phyloP scores from a whole-genome alignment of 2,888 invertebrate genomes.

The Periphyllus acericola region DNA sequence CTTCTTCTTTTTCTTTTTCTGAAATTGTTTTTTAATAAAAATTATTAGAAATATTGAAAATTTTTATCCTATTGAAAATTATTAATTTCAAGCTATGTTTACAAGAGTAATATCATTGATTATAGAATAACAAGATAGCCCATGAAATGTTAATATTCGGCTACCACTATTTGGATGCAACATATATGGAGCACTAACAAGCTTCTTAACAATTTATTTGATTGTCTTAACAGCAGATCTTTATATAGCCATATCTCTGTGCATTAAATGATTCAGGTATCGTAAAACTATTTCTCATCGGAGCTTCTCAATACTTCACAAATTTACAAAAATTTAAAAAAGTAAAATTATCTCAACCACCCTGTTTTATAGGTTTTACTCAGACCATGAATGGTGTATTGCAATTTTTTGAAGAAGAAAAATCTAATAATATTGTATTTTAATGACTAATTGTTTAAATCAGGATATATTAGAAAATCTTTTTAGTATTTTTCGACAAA shows the following conservation, averaged over 20 bases:
- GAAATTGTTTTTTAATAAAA: too few relatives aligned
- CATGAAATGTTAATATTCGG: too few relatives aligned
- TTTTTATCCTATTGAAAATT: too few relatives aligned
- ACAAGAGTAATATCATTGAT: too few relatives aligned
- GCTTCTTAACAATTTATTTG: constrained; percentile 64
- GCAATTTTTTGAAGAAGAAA: constrained; percentile 64
- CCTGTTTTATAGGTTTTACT: constrained; percentile 64
- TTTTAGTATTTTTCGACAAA: constrained; percentile 63
- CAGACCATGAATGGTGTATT: too few relatives aligned
- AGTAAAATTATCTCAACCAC: constrained; percentile 60
- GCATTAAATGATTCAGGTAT: constrained; percentile 50
- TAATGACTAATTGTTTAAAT: constrained; percentile 50
- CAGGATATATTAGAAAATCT: constrained; percentile 65
- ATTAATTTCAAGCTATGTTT: too few relatives aligned
- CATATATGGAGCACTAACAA: too few relatives aligned
- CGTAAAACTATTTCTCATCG: neutral
- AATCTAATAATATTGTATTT: constrained; percentile 44
- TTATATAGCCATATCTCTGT: constrained; percentile 60
- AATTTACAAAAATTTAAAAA: constrained; percentile 8
- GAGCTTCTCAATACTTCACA: neutral
- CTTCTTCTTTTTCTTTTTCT: constrained; percentile 41
- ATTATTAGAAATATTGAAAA: neutral
- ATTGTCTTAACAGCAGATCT: constrained; percentile 64
- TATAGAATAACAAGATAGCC: too few relatives aligned
- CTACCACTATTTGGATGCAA: too few relatives aligned